Base-by-base conservation (phyloP, 2,888 invertebrate species). In the Amblyjoppa proteus region DNA sequence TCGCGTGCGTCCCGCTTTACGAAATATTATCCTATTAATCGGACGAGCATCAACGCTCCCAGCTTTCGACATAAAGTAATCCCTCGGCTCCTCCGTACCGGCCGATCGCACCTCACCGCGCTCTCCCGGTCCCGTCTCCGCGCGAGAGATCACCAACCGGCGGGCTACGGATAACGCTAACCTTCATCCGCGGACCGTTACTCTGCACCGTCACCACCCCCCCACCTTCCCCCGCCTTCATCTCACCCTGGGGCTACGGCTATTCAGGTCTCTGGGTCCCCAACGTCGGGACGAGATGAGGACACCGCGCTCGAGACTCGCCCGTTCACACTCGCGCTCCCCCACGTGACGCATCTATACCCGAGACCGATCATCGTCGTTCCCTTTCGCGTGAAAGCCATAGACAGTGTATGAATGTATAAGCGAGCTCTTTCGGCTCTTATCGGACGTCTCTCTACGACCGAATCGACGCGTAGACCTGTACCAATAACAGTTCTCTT, bases 251-350 rank as follows among this genome's bases (percentile, higher is more conserved):
- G 90, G 92, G 92, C 91, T 90, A 92, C 89, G 90, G 91, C 89
- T 93, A 94, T 94, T 92, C 93, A 93, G 94, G 94, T 94, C 94
- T 94, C 93, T 93, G 92, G 93, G 93, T 93, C 94, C 93, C 92
- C 90, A 88, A 86, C 88, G 84, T 80, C 80, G 81, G 84, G 88
- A 88, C 84, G 87, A 81, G 87, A 87, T 84, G 88, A 88, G 88
- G 85, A 87, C 85, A 88, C 74, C 49, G 73, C 78, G 80, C 41
- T 64, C 61, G 64, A 64, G 64, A 74, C 58, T 80, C 76, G 45
- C 71, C 70, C 83, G 69, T 71, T 75, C 64, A 71, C 80, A 64
- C 61, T 82, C 81, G 34, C 76, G 82, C 66, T 77, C 31, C 76
- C 51, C 83, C 87, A 85, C 87, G 85, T 83, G 85, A 87, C 85